These are phyloP conservation scores for Myxocyprinus asiaticus DNA, from an alignment of 2,113 vertebrate species.

Conservation along the genomic window DNA sequence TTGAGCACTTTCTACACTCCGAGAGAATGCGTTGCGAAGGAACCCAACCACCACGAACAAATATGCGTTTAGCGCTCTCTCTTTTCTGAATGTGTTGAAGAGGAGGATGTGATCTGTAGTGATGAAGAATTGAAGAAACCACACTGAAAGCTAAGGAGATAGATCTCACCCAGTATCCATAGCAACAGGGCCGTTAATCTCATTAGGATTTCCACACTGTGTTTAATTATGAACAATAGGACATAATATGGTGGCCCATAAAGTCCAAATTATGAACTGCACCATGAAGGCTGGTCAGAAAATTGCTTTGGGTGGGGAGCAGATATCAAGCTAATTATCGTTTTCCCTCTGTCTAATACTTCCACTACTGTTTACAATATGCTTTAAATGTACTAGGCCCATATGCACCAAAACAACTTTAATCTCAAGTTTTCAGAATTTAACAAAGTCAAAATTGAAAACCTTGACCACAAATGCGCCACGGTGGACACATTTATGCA, in stretches of 20 bases:
- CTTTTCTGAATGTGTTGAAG: constrained; percentile 17
- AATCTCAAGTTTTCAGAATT: neutral
- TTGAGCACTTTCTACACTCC: constrained; percentile 4
- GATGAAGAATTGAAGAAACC: constrained; percentile 39
- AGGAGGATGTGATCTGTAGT: constrained; percentile 22
- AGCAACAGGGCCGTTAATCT: constrained; percentile 57
- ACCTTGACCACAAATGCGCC: constrained; percentile 21
- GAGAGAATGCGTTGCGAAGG: neutral
- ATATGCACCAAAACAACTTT: neutral
- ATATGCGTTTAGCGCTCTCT: neutral
- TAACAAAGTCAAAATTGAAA: constrained; percentile 21
- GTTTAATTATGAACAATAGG: constrained; percentile 52
- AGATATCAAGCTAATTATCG: constrained; percentile 50
- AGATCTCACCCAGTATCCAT: constrained; percentile 61
- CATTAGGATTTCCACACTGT: constrained; percentile 44
- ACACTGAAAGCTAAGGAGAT: constrained; percentile 54
- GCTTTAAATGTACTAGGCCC: neutral
- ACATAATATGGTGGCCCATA: constrained; percentile 28
- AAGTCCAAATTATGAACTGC: constrained; percentile 51
- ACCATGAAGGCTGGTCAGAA: constrained; percentile 8
- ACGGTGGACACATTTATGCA: constrained; percentile 31
- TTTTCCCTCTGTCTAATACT: neutral
- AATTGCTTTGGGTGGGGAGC: constrained; percentile 47
- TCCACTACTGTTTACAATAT: neutral
- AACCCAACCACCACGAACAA: neutral